Evolutionary conservation across 2,888 invertebrate species (phyloP), one percentile per base, ranked within the genome.

Genomic region (Dioctria rufipes): DNA sequence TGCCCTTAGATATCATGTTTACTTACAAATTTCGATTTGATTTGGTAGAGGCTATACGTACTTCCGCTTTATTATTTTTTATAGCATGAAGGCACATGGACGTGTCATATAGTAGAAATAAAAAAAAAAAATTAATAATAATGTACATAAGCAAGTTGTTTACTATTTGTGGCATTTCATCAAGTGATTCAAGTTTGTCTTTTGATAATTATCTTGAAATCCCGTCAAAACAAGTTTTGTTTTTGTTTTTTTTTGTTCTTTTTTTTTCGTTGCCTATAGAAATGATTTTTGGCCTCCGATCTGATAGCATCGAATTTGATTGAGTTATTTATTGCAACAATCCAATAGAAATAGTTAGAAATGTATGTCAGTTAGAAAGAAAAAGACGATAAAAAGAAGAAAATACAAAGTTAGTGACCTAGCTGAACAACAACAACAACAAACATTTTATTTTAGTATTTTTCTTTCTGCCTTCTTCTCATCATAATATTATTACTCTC

Each of bases 161-260:
- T 73, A 73, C 73, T 73, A 73, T 73, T 73, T 73, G 13, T 58
- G 73, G 73, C 25, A 40, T 73, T 58, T 73, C 9, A 25, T 25
- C 25, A 13, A 73, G 39, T 71, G 54, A 54, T 54, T 58, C 58
- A 42, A 73, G 58, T 73, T 42, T 40, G 73, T 40, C 73, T 73
- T 73, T 58, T 73, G 73, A 61, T 61, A 25, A 25, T 2, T 25
- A 61, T 61, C 61, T 73, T 54, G 73, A 73, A 73, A 58, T 73
- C 73, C 73, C 73, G 73, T 73, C 73, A 73, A 73, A 73, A 73
- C 73, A 73, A 73, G 73, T 73, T 73, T 73, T 58, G 5, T 73
- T 58, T 25, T 25, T 25, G 25, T 25, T 25, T 25, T 25, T 25
- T 25, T 25, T 25, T 25, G 1, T 25, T 25, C 2, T 25, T 25